phyloP scores from a whole-genome alignment of 2,888 invertebrate species.

The Pantelozetes paolii region DNA sequence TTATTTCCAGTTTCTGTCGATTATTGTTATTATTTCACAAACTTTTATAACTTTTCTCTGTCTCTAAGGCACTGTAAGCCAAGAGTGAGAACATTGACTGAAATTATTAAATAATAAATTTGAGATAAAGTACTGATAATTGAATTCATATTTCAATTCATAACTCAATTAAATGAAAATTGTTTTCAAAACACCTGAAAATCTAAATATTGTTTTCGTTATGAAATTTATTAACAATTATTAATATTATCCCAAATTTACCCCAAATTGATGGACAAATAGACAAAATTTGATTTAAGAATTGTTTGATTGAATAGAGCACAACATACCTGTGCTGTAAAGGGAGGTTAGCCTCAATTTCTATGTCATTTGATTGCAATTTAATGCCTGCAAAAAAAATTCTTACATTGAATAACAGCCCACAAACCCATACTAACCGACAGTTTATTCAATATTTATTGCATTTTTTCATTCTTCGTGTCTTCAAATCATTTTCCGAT shows the following conservation, averaged over 20 bases:
- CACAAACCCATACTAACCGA: neutral
- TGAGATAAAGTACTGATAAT: neutral
- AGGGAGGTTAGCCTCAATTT: conserved; percentile 23
- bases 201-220: conserved; percentile 26
- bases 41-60: neutral
- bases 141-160: neutral
- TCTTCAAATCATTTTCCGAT: neutral
- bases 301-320: conserved; percentile 17
- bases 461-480: neutral
- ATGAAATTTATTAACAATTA: neutral
- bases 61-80: neutral
- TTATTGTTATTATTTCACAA: neutral
- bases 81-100: neutral
- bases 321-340: neutral
- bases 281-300: conserved; percentile 26
- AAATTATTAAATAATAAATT: neutral
- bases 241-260: conserved; percentile 4
- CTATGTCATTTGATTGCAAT: conserved; percentile 30
- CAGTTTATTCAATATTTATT: conserved; percentile 1
- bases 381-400: conserved; percentile 7
- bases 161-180: neutral
- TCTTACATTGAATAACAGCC: conserved; percentile 1
- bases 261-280: conserved; percentile 1
- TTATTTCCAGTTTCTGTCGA: neutral
- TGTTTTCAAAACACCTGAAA: conserved; percentile 18